phyloP scores from a whole-genome alignment of 2,888 invertebrate species.

The Panzeria rudis region DNA sequence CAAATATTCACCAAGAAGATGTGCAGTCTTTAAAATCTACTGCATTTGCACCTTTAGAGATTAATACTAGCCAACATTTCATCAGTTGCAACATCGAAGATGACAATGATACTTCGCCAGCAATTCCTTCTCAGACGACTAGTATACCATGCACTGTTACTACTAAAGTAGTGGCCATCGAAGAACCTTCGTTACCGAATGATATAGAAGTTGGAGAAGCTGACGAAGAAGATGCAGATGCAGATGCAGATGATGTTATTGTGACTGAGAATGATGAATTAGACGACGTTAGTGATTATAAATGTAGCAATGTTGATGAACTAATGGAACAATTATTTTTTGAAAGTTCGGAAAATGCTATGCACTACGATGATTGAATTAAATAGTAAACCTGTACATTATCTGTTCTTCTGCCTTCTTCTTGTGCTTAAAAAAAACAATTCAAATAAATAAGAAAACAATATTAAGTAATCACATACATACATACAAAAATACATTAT shows the following conservation, averaged over 20 bases:
- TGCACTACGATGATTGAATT: conserved; percentile 67
- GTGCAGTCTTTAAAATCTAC: conserved; percentile 36
- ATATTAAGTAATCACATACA: conserved; percentile 44
- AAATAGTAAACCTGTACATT: conserved; percentile 49
- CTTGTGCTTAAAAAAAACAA: conserved; percentile 62
- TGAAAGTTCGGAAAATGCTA: conserved; percentile 61
- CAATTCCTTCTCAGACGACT: conserved; percentile 69
- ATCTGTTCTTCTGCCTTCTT: conserved; percentile 65
- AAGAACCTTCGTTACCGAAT: conserved; percentile 47
- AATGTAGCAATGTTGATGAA: conserved; percentile 70
- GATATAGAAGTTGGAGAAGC: conserved; percentile 34
- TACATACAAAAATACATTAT: conserved; percentile 48
- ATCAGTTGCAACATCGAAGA: conserved; percentile 49
- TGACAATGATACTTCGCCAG: conserved; percentile 50
- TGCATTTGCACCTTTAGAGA: conserved; percentile 52
- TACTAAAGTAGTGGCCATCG: conserved; percentile 63
- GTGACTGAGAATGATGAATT: conserved; percentile 55
- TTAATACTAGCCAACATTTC: conserved; percentile 63
- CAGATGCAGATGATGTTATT: conserved; percentile 54
- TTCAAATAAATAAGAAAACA: conserved; percentile 41
- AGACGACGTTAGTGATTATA: conserved; percentile 65
- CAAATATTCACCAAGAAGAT: conserved; percentile 41
- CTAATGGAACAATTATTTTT: conserved; percentile 70
- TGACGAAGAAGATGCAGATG: conserved; percentile 44
- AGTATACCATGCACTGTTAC: conserved; percentile 59